Conservation (phyloP, 1,140 invertebrate species). For the Planococcus citri region DNA sequence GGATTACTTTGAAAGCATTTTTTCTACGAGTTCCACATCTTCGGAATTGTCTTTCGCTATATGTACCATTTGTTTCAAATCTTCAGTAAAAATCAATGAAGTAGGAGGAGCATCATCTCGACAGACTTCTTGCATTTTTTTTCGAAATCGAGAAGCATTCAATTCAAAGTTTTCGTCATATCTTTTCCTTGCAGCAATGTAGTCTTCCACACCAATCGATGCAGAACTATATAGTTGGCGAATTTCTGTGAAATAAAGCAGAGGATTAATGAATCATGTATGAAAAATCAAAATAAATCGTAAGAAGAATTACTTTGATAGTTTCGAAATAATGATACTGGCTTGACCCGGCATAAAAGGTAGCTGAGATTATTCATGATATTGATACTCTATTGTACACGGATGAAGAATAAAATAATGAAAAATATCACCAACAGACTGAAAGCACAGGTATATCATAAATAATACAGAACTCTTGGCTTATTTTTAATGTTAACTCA, state of each 20-base stretch:
- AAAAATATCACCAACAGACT: no score
- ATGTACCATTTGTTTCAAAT: constrained; percentile 68
- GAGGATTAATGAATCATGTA: no score
- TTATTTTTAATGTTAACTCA: no score
- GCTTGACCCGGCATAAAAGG: no score
- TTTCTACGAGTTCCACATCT: constrained; percentile 48
- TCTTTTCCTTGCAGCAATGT: neutral
- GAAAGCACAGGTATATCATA: no score
- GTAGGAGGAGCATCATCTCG: constrained; percentile 35
- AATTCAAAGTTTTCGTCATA: neutral
- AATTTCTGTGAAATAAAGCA: neutral
- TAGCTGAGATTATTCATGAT: no score
- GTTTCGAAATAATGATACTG: no score
- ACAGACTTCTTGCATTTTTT: neutral
- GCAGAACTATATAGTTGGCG: neutral
- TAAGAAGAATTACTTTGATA: no score
- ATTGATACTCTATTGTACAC: no score
- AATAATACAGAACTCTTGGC: no score
- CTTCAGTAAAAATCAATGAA: constrained; percentile 67
- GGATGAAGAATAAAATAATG: no score
- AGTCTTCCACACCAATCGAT: neutral
- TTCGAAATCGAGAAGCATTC: neutral
- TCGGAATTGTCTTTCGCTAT: constrained; percentile 42
- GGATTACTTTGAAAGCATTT: constrained; percentile 52
- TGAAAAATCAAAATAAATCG: no score